Evolutionary conservation across 2,888 invertebrate genomes (phyloP).

Genomic region (Camponotus fellah): DNA sequence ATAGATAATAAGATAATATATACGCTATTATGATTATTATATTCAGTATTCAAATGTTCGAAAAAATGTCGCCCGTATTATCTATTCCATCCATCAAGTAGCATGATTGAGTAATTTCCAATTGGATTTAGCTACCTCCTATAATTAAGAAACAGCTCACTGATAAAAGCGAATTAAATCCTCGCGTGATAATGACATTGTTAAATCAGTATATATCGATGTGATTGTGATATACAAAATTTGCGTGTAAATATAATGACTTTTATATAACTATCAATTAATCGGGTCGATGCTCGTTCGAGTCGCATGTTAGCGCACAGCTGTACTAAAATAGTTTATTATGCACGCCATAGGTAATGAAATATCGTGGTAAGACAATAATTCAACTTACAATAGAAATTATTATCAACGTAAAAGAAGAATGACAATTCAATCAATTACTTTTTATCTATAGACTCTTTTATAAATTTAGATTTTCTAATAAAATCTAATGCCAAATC

Average conservation of each 20-base stretch:
- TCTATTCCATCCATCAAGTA: constrained; percentile 25
- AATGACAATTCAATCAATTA: constrained; percentile 11
- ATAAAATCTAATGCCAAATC: not conserved
- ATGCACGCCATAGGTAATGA: constrained; percentile 6
- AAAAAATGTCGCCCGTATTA: not conserved
- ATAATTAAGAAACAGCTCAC: constrained; percentile 40
- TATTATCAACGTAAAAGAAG: constrained; percentile 1
- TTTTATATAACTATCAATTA: constrained; percentile 49
- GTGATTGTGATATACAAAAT: constrained; percentile 50
- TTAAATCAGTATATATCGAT: constrained; percentile 42
- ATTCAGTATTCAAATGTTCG: not conserved
- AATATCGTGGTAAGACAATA: constrained; percentile 18
- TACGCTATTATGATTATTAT: not conserved
- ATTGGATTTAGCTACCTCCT: constrained; percentile 26
- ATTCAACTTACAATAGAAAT: constrained; percentile 9
- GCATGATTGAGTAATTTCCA: constrained; percentile 29
- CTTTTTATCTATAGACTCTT: not conserved
- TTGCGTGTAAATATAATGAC: constrained; percentile 35
- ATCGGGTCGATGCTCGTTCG: constrained; percentile 34
- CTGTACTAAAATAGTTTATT: constrained; percentile 33
- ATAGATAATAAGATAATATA: not conserved
- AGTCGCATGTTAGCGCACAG: not conserved
- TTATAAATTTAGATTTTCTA: not conserved
- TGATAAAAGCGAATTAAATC: constrained; percentile 52
- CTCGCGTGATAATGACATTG: constrained; percentile 42